Percentiles rank a stretch among this genome's conserved stretches.
phyloP scores from a whole-genome alignment of 2,888 invertebrate species.

The Ectemnius lituratus region DNA sequence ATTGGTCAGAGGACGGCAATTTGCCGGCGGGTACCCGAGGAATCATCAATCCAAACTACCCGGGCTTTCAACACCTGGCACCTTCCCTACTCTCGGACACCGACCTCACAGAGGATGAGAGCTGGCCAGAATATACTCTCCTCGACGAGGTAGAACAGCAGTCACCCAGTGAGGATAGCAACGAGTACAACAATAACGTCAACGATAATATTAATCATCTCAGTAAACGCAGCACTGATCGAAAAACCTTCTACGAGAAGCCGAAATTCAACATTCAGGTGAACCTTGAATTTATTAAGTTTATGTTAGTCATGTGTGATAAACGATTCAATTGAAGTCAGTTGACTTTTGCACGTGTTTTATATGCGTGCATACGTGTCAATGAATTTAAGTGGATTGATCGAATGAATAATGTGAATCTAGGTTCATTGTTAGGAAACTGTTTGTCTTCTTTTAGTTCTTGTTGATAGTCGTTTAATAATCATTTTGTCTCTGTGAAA shows the following conservation, averaged over 20 bases:
- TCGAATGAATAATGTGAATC: too few species aligned
- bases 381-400: too few species aligned
- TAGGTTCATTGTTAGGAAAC: too few species aligned
- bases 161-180: constrained; percentile 77
- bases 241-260: constrained; percentile 81
- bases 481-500: too few species aligned
- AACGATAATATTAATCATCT: constrained; percentile 79
- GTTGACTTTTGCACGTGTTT: too few species aligned
- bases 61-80: constrained; percentile 90
- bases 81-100: constrained; percentile 76
- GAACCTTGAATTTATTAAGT: constrained; percentile 14
- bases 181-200: constrained; percentile 78
- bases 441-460: too few species aligned
- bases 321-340: too few species aligned
- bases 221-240: constrained; percentile 79
- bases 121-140: constrained; percentile 79
- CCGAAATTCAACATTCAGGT: constrained; percentile 80
- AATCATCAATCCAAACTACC: constrained; percentile 91
- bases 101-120: constrained; percentile 78
- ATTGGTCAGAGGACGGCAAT: constrained; percentile 75
- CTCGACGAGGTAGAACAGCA: constrained; percentile 79
- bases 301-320: too few species aligned
- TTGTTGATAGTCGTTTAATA: too few species aligned
- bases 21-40: constrained; percentile 80
- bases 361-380: too few species aligned